Conservation (phyloP, 2,888 invertebrate genomes). For the Atrina japonica region DNA sequence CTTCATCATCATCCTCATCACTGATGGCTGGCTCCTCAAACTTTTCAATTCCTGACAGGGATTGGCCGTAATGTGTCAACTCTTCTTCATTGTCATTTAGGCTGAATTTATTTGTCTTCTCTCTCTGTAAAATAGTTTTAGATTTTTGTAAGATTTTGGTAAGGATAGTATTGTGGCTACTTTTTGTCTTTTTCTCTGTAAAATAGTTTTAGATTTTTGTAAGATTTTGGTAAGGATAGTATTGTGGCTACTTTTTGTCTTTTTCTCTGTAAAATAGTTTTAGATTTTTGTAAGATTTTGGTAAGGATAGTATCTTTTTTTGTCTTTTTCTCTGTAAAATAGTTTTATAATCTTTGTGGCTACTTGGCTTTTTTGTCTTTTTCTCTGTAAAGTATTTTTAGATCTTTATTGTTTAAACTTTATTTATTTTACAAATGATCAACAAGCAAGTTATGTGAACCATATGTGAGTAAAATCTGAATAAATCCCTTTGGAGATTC, state of each 20-base stretch:
- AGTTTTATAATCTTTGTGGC: no score
- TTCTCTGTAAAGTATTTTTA: no score
- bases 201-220: neutral
- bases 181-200: conserved; percentile 84
- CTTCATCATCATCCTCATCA: conserved; percentile 89
- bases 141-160: no score
- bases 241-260: conserved; percentile 91
- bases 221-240: no score
- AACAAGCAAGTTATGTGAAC: no score
- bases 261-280: conserved; percentile 75
- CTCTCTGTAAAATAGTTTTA: conserved; percentile 26
- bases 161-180: conserved; percentile 93
- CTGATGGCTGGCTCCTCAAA: conserved; percentile 88
- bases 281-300: no score
- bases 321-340: conserved; percentile 83
- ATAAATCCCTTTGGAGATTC: no score
- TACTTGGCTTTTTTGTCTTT: neutral
- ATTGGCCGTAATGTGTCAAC: conserved; percentile 94
- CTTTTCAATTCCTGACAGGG: conserved; percentile 93
- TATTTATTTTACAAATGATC: no score
- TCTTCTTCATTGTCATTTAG: conserved; percentile 91
- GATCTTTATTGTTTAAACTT: no score
- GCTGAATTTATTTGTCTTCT: conserved; percentile 86
- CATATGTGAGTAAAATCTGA: no score
- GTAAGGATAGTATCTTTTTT: conserved; percentile 89